Percentiles rank a stretch among this genome's conserved stretches.
Conservation (phyloP, 2,797 vertebrate genomes). For the Crax fasciolata region DNA sequence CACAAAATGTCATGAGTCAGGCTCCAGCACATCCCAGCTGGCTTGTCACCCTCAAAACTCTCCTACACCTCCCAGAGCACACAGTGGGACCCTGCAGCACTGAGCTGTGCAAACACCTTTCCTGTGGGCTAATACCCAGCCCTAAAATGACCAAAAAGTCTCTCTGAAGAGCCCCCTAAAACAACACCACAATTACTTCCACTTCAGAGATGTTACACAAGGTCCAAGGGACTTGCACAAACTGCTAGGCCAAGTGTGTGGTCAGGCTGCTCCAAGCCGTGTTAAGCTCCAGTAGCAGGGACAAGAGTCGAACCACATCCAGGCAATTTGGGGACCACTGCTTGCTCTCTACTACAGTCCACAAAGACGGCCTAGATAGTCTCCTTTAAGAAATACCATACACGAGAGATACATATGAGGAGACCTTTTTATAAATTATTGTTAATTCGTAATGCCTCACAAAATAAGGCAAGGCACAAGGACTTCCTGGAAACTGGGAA, state of each 20-base stretch:
- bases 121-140: background rate
- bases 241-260: background rate
- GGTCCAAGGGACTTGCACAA: background rate
- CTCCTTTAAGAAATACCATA: background rate
- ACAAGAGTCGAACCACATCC: background rate
- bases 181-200: background rate
- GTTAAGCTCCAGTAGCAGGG: background rate
- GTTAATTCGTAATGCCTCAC: background rate
- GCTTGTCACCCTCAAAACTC: rapidly evolving
- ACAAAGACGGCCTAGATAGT: background rate
- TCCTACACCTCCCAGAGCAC: background rate
- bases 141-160: too few species aligned
- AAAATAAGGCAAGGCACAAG: background rate
- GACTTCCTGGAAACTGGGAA: background rate
- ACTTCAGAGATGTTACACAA: background rate
- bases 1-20: background rate
- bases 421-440: background rate
- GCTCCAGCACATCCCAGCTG: background rate
- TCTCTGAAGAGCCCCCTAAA: background rate
- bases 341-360: background rate
- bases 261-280: background rate
- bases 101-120: rapidly evolving
- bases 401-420: background rate
- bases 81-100: background rate
- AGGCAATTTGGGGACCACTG: rapidly evolving